These are phyloP conservation scores for Eremobia ochroleuca DNA, from an alignment of 2,888 invertebrate genomes.

Conservation along the genomic window DNA sequence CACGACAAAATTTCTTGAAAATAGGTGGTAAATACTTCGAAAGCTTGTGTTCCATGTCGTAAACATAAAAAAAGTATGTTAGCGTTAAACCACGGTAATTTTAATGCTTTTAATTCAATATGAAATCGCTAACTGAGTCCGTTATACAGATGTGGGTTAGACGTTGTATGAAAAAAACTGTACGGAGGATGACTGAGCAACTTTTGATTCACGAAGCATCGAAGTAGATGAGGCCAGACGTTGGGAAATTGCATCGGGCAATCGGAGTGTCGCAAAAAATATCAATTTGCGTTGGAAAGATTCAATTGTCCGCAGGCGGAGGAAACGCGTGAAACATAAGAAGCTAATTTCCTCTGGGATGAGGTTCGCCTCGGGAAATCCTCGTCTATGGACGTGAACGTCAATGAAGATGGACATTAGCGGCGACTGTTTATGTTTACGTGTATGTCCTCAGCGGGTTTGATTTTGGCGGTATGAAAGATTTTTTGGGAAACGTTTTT, in stretches of 20 bases:
- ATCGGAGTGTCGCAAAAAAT: conserved; percentile 82
- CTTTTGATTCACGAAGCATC: conserved; percentile 62
- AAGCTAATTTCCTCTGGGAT: conserved; percentile 87
- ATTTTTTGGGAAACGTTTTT: conserved; percentile 11
- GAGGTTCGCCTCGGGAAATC: conserved; percentile 79
- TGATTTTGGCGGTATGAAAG: conserved; percentile 29
- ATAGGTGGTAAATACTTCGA: conserved; percentile 19
- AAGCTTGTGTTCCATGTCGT: conserved; percentile 16
- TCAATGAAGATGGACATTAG: conserved; percentile 69
- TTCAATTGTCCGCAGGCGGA: conserved; percentile 80
- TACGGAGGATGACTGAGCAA: conserved; percentile 65
- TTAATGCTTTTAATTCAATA: conserved; percentile 59
- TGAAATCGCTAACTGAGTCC: conserved; percentile 66
- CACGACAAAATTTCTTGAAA: conserved; percentile 19
- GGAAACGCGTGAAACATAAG: conserved; percentile 83
- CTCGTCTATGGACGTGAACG: conserved; percentile 75
- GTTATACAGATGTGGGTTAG: conserved; percentile 75
- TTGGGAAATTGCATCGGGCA: conserved; percentile 79
- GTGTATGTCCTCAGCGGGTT: conserved; percentile 46
- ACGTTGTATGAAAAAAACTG: conserved; percentile 67
- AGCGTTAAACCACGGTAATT: conserved; percentile 26
- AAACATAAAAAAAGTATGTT: conserved; percentile 28
- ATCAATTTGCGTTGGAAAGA: conserved; percentile 81
- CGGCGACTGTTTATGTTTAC: conserved; percentile 62
- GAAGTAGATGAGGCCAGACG: conserved; percentile 66